Evolutionary conservation across 2,797 vertebrate genomes (phyloP).

Genomic region (Hyperoplus immaculatus): DNA sequence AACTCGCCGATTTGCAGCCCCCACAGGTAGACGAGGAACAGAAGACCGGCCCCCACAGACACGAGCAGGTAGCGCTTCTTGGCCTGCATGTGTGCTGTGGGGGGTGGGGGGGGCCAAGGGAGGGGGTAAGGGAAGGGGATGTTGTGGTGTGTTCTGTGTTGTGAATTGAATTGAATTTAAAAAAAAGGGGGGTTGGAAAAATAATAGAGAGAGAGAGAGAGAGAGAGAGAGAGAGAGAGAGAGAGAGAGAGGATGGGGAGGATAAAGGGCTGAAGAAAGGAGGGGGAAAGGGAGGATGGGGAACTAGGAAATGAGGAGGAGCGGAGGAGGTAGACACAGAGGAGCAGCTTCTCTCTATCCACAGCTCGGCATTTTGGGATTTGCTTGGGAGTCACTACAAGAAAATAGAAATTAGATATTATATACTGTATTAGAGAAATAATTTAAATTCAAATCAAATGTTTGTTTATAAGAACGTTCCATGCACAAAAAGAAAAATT

Average conservation of each 20-base stretch:
- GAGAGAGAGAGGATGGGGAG: slow-evolving; percentile 2
- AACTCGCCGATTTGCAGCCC: slow-evolving; percentile 86
- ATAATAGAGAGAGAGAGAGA: background rate
- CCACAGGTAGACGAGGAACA: slow-evolving; percentile 88
- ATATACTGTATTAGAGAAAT: no score
- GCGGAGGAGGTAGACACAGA: slow-evolving; percentile 51
- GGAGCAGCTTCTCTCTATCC: slow-evolving; percentile 60
- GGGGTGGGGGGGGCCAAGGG: slow-evolving; percentile 56
- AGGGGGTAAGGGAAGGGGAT: slow-evolving; percentile 35
- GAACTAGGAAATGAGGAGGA: slow-evolving; percentile 37
- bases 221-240: slow-evolving; percentile 19
- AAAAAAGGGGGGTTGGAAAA: background rate
- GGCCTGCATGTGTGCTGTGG: slow-evolving; percentile 90
- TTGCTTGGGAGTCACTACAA: slow-evolving; percentile 66
- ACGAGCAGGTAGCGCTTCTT: slow-evolving; percentile 91
- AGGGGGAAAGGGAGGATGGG: slow-evolving; percentile 7
- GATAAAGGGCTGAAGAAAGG: background rate
- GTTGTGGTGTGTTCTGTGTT: no score
- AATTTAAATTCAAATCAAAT: background rate
- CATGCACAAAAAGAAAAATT: background rate
- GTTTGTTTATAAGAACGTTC: background rate
- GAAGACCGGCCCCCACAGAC: slow-evolving; percentile 88
- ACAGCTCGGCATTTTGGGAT: slow-evolving; percentile 72
- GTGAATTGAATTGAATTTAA: no score
- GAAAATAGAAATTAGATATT: background rate